Evolutionary conservation across 35 echinoderm and acorn worm genomes (phyloP), one percentile per base, ranked within the genome.

Genomic region (Heliocidaris tuberculata): DNA sequence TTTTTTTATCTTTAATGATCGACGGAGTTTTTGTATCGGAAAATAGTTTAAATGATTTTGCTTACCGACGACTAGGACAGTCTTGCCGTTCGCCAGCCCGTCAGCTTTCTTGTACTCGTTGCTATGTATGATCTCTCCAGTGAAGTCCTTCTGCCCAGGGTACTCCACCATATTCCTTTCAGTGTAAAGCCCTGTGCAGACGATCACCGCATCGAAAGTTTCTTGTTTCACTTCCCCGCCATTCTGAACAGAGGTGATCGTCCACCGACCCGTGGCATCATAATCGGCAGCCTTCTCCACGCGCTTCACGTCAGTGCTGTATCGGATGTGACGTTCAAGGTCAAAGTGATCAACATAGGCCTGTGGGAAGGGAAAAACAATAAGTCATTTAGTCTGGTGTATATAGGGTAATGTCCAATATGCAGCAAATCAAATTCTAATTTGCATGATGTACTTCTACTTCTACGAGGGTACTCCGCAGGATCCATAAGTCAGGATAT

Each of bases 161-260:
- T 97, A 96, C n/a, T 95, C 42, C 15, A 94, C 97, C 27, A 94
- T 86, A 70, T 95, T 49, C 12, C 94, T 93, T 19, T 88, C 95
- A 15, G 93, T 95, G 92, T 96, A 95, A 32, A 96, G 86, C 6
- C 98, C 98, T 2, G 94, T 94, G 85, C 98, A 99, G 32, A 99
- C 97, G 56, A 99, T 96, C 27, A 99, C 98, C 0, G 95, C 96
- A 92, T 99, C 95, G 92, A 93, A 99, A 16, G 94, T 70, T 27
- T 94, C 85, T 7, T 59, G 60, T 70, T 85, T 97, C 48, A 47
- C 47, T 10, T 95, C 27, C 30, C 78, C 59, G 90, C 85, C 96
- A 15, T 50, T 88, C 6, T 30, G 29, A 42, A 50, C 29, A 10
- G 94, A 94, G 48, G 49, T 91, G 21, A 99, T 95, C 2, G 30